phyloP scores from a whole-genome alignment of 1,140 invertebrate genomes.

The Vanessa atalanta region DNA sequence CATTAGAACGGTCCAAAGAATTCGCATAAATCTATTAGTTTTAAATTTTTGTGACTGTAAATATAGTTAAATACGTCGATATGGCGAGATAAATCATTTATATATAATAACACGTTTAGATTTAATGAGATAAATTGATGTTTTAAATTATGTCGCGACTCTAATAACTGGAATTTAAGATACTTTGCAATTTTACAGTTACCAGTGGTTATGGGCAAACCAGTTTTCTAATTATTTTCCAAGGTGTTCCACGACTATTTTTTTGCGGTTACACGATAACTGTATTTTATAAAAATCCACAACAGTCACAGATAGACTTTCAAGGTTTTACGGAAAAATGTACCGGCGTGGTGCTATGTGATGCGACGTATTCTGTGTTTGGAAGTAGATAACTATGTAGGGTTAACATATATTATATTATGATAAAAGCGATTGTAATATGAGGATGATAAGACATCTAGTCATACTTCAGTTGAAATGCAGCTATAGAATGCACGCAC shows the following conservation, averaged over 20 bases:
- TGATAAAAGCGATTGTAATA: neutral
- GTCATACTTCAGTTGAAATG: constrained; percentile 8
- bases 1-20: constrained; percentile 28
- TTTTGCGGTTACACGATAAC: constrained; percentile 24
- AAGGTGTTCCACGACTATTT: constrained; percentile 28
- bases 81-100: no score
- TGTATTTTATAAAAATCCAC: constrained; percentile 17
- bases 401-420: neutral
- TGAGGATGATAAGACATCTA: neutral
- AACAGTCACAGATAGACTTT: neutral
- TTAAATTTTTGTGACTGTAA: no score
- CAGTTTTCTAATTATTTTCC: constrained; percentile 32
- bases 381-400: neutral
- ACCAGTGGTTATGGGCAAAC: constrained; percentile 22
- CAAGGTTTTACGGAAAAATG: constrained; percentile 14
- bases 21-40: constrained; percentile 16
- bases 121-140: constrained; percentile 1
- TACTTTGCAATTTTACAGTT: constrained; percentile 29
- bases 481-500: constrained; percentile 12
- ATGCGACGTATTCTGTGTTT: neutral
- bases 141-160: constrained; percentile 1
- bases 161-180: constrained; percentile 13
- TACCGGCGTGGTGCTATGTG: neutral
- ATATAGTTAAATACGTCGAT: no score
- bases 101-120: neutral